A percentile compares a stretch with the other conserved stretches of the same genome.
These are phyloP conservation scores for Mechanitis mazaeus DNA, from an alignment of 2,888 invertebrate genomes.

Conservation along the genomic window DNA sequence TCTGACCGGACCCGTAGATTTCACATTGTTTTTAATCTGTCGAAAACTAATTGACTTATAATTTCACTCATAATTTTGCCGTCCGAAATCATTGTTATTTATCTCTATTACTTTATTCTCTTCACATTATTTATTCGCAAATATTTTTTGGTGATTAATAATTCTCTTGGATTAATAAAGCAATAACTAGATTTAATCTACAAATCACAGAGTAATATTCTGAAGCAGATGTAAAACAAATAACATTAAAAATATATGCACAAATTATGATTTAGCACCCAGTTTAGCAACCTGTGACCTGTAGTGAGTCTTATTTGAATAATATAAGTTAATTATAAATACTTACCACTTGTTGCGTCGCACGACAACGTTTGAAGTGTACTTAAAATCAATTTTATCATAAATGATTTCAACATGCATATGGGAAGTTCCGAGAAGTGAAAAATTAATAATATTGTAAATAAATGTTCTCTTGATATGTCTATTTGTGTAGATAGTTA, in stretches of 20 bases:
- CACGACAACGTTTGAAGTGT: slow-evolving; percentile 33
- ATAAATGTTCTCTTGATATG: slow-evolving; percentile 29
- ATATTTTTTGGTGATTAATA: no score
- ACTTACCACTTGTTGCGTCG: slow-evolving; percentile 36
- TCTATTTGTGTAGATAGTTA: slow-evolving; percentile 22
- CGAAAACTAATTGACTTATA: not conserved
- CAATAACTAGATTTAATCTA: slow-evolving; percentile 29
- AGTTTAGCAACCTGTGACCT: not conserved
- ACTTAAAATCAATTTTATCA: slow-evolving; percentile 30
- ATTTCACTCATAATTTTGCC: not conserved
- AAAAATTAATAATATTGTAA: slow-evolving; percentile 23
- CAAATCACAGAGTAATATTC: slow-evolving; percentile 6
- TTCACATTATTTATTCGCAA: no score
- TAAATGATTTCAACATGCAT: slow-evolving; percentile 3
- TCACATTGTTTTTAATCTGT: not conserved
- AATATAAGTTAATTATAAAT: slow-evolving; percentile 7
- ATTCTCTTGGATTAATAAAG: slow-evolving; percentile 29
- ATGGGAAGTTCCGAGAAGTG: not conserved
- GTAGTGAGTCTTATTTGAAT: slow-evolving; percentile 10
- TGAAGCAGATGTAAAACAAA: not conserved
- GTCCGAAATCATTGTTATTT: not conserved
- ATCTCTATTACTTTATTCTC: not conserved
- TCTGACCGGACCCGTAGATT: slow-evolving; percentile 21
- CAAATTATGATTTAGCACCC: slow-evolving; percentile 25
- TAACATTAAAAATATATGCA: slow-evolving; percentile 20